phyloP scores from a whole-genome alignment of 1,140 invertebrate genomes.

The Magallana angulata region DNA sequence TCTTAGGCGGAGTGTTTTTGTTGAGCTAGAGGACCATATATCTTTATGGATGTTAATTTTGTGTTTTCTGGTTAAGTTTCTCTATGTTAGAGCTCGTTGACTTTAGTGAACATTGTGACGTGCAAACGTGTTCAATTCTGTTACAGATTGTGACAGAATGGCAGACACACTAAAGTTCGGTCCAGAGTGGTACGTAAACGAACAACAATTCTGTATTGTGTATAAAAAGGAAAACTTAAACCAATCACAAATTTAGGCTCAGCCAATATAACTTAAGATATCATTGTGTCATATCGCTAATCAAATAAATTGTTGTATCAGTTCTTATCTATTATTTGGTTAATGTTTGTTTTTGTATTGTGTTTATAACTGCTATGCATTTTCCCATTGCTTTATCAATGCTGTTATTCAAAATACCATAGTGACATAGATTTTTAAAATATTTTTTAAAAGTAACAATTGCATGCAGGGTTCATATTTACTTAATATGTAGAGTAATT shows the following conservation, averaged over 20 bases:
- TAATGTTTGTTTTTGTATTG: not conserved
- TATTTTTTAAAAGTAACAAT: too few species aligned
- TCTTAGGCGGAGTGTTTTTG: not conserved
- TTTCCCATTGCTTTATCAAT: not conserved
- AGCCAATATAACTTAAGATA: not conserved
- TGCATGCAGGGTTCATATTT: too few species aligned
- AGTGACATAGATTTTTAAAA: too few species aligned
- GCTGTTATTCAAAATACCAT: too few species aligned
- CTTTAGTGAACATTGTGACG: too few species aligned
- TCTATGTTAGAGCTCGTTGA: not conserved
- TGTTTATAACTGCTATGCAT: not conserved
- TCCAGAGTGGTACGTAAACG: slow-evolving; percentile 59
- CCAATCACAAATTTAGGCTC: too few species aligned
- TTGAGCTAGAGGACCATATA: not conserved
- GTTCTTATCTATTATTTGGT: not conserved
- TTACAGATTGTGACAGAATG: slow-evolving; percentile 58
- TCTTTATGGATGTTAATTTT: too few species aligned
- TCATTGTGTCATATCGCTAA: not conserved
- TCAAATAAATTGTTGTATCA: not conserved
- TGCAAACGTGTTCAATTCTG: not conserved
- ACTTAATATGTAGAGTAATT: too few species aligned
- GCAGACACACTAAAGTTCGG: slow-evolving; percentile 66
- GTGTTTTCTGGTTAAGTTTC: not conserved
- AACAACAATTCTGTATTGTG: too few species aligned
- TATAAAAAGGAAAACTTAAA: too few species aligned